A percentile compares a stretch with the other conserved stretches of the same genome.
These are phyloP conservation scores for Candoia aspera DNA, from an alignment of 2,113 vertebrate species.

Conservation along the genomic window DNA sequence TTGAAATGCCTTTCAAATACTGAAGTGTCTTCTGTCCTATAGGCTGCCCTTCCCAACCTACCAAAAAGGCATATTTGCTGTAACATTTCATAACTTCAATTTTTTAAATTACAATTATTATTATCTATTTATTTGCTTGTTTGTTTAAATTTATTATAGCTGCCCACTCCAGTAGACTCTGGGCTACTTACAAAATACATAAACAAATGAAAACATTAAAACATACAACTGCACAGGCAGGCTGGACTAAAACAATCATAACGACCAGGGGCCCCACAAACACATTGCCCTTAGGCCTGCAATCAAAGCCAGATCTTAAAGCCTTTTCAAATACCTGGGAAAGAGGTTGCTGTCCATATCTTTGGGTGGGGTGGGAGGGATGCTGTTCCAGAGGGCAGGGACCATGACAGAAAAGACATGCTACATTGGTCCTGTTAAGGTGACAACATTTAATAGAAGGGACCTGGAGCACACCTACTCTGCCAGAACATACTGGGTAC, in stretches of 20 bases:
- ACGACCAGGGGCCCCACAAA: not conserved
- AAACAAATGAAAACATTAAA: not conserved
- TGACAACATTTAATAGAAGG: not conserved
- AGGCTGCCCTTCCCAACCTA: not conserved
- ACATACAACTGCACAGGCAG: not conserved
- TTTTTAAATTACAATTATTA: not conserved
- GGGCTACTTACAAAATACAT: not conserved
- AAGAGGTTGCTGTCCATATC: not conserved
- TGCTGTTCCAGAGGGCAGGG: not conserved
- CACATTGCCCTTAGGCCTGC: not conserved
- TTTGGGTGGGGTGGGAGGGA: not conserved
- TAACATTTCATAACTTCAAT: not conserved
- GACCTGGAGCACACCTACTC: not conserved
- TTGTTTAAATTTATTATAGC: not conserved
- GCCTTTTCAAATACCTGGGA: not conserved
- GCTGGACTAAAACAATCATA: not conserved
- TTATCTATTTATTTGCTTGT: not conserved
- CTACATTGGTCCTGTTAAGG: not conserved
- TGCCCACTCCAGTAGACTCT: not conserved
- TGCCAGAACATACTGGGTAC: not conserved
- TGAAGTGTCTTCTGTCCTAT: not conserved
- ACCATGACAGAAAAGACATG: not conserved
- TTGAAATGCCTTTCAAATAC: not conserved
- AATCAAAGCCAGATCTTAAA: not conserved
- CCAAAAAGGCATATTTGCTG: not conserved